Percentiles rank a stretch among this genome's conserved stretches.
Conservation (phyloP, 2,888 invertebrate genomes). For the Drosophila macrothrix region DNA sequence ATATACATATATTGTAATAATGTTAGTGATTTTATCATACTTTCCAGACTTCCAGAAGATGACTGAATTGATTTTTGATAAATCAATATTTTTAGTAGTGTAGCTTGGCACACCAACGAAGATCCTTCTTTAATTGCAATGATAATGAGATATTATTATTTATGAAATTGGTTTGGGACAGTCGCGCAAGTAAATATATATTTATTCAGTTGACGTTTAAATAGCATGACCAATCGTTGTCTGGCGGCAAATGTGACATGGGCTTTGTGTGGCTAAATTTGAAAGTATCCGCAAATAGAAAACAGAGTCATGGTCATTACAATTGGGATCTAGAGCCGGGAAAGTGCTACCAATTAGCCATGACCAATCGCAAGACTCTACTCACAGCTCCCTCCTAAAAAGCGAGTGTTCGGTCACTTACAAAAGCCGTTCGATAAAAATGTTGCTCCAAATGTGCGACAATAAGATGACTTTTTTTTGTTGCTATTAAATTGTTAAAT, state of each 20-base stretch:
- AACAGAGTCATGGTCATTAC: slow-evolving; percentile 59
- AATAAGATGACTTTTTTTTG: slow-evolving; percentile 46
- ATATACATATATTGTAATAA: neutral
- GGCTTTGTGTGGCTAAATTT: slow-evolving; percentile 21
- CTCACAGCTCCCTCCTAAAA: neutral
- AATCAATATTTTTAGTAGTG: neutral
- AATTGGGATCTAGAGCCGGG: slow-evolving; percentile 48
- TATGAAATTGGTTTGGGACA: neutral
- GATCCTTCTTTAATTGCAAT: neutral
- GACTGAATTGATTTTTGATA: neutral
- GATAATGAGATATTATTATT: slow-evolving; percentile 17
- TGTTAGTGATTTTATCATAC: neutral
- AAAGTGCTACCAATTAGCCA: slow-evolving; percentile 62
- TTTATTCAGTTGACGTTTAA: neutral
- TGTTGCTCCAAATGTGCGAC: slow-evolving; percentile 52
- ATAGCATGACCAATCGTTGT: neutral
- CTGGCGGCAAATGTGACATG: slow-evolving; percentile 4
- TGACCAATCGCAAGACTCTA: slow-evolving; percentile 42
- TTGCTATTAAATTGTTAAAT: slow-evolving; percentile 43
- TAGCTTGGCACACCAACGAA: neutral
- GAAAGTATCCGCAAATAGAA: slow-evolving; percentile 56
- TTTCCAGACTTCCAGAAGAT: slow-evolving; percentile 9
- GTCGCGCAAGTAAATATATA: slow-evolving; percentile 3
- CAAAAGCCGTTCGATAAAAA: slow-evolving; percentile 44
- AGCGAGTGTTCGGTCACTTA: slow-evolving; percentile 11